Conservation (phyloP, 2,113 vertebrate species). For the Brachypodius melanocephalos region DNA sequence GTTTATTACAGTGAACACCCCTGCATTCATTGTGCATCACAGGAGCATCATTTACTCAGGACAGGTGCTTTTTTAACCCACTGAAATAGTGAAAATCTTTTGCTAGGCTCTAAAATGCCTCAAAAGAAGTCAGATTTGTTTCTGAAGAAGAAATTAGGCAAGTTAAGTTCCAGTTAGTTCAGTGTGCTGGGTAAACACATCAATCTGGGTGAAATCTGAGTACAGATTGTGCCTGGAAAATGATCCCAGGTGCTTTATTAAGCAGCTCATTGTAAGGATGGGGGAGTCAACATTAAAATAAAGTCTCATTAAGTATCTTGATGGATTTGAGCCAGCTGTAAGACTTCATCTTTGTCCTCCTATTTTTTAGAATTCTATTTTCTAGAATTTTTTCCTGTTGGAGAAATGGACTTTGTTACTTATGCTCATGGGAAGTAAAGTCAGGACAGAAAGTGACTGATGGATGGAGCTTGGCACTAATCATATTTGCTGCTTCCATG, state of each 20-base stretch:
- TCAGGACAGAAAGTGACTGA: not conserved
- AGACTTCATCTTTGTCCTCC: fast-evolving
- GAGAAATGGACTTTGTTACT: not conserved
- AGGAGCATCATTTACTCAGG: not conserved
- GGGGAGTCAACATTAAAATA: not conserved
- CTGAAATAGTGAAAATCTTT: not conserved
- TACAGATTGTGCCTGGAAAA: not conserved
- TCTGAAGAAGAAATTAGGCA: not conserved
- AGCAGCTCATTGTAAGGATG: not conserved
- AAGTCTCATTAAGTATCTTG: not conserved
- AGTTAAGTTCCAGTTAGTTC: not conserved
- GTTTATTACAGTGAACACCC: not conserved
- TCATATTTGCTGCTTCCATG: not conserved
- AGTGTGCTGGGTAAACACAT: not conserved
- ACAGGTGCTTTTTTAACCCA: not conserved
- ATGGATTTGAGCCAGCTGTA: not conserved
- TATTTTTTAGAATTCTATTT: not conserved
- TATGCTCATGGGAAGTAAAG: not conserved
- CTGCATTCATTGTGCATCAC: not conserved
- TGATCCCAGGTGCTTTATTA: not conserved
- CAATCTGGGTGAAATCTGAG: not conserved
- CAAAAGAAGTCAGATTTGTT: not conserved
- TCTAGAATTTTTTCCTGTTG: not conserved
- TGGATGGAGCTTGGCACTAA: not conserved
- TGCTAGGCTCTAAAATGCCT: not conserved